phyloP scores from a whole-genome alignment of 2,797 vertebrate species.

The Aldrovandia affinis region DNA sequence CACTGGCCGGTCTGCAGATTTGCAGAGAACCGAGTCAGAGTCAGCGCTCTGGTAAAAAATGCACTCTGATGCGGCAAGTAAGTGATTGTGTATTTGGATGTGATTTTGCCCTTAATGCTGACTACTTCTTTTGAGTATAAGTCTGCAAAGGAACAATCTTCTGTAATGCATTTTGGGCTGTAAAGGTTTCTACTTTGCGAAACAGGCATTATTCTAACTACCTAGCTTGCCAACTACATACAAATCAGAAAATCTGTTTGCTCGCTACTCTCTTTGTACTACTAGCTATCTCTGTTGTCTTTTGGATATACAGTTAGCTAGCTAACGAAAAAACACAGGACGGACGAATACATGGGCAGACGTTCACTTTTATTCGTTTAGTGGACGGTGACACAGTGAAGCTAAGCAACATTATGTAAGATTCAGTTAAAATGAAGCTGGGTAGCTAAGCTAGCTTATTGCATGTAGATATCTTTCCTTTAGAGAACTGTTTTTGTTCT shows the following conservation, averaged over 20 bases:
- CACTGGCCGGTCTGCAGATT: slow-evolving; percentile 82
- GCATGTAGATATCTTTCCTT: background rate
- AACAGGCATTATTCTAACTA: slow-evolving; percentile 50
- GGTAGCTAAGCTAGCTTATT: background rate
- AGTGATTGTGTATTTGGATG: slow-evolving; percentile 74
- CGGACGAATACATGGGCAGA: background rate
- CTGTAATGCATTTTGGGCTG: slow-evolving; percentile 30
- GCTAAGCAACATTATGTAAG: slow-evolving; percentile 19
- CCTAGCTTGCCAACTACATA: slow-evolving; percentile 43
- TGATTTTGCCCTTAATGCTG: slow-evolving; percentile 24
- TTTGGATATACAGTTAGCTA: slow-evolving; percentile 51
- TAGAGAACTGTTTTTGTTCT: slow-evolving; percentile 16
- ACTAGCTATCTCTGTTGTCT: slow-evolving; percentile 56
- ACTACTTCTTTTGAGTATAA: slow-evolving; percentile 7
- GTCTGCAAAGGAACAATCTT: slow-evolving; percentile 24
- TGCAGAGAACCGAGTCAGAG: slow-evolving; percentile 65
- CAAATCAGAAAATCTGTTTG: slow-evolving; percentile 44
- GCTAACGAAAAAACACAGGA: background rate
- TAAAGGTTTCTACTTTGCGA: slow-evolving; percentile 35
- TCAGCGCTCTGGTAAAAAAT: slow-evolving; percentile 95
- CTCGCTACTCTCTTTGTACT: slow-evolving; percentile 73
- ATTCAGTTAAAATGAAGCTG: slow-evolving; percentile 13
- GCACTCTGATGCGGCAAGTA: slow-evolving; percentile 99
- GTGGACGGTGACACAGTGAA: background rate
- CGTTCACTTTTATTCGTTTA: slow-evolving; percentile 20